Evolutionary conservation across 2,888 invertebrate genomes (phyloP).

Genomic region (Microdon myrmicae): DNA sequence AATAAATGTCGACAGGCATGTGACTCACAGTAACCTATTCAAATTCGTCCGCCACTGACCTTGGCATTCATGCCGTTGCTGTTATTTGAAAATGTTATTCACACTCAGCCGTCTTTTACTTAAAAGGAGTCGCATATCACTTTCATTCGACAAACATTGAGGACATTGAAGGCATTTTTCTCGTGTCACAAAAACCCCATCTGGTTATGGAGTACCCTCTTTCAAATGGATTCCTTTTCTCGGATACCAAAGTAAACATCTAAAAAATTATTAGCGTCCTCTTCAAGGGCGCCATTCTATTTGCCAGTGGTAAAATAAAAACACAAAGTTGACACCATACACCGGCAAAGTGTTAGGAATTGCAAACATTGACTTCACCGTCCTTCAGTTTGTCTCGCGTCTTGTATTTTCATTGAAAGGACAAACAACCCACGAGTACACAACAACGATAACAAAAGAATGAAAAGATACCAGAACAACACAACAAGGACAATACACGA

Average conservation of each 20-base stretch:
- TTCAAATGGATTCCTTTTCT: constrained; percentile 7
- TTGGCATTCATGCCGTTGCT: too few relatives aligned
- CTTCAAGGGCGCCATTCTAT: constrained; percentile 27
- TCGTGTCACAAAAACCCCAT: background rate
- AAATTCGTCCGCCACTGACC: too few relatives aligned
- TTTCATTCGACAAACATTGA: constrained; percentile 2
- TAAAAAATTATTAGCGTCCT: constrained; percentile 36
- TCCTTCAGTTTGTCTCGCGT: constrained; percentile 36
- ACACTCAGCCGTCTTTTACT: too few relatives aligned
- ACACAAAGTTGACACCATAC: background rate
- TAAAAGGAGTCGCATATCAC: too few relatives aligned
- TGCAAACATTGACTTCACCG: constrained; percentile 43
- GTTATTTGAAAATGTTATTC: too few relatives aligned
- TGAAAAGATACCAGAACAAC: constrained; percentile 9
- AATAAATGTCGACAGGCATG: too few relatives aligned
- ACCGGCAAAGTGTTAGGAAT: constrained; percentile 5
- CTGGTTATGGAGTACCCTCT: background rate
- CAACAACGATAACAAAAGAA: constrained; percentile 29
- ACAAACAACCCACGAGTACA: constrained; percentile 44
- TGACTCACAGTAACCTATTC: too few relatives aligned
- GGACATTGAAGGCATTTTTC: constrained; percentile 9
- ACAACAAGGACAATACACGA: constrained; percentile 18
- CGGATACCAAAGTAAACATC: too few relatives aligned
- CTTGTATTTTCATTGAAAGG: constrained; percentile 47
- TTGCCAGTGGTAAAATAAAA: background rate